Conservation (phyloP, 2,888 invertebrate species). For the Gymnoscelis rufifasciata region DNA sequence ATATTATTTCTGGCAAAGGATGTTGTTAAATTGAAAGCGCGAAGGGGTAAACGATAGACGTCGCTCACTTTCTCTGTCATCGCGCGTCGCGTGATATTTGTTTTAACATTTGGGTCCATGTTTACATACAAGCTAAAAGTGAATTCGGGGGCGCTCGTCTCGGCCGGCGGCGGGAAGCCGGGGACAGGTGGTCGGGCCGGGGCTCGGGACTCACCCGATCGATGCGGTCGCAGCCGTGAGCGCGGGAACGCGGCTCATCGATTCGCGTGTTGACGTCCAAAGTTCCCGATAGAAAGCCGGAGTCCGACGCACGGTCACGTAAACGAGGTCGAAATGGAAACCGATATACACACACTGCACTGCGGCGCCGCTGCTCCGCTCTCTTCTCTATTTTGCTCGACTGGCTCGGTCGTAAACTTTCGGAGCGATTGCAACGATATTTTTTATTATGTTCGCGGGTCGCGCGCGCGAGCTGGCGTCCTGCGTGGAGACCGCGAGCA, state of each 20-base stretch:
- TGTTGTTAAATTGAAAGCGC: too few relatives aligned
- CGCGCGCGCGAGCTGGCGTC: conserved; percentile 48
- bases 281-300: conserved; percentile 53
- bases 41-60: too few relatives aligned
- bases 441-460: conserved; percentile 32
- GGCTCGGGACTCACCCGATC: conserved; percentile 64
- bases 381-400: too few relatives aligned
- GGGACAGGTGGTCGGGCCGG: conserved; percentile 6
- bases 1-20: too few relatives aligned
- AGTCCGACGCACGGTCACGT: conserved; percentile 46
- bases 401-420: conserved; percentile 25
- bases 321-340: conserved; percentile 66
- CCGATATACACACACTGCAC: conserved; percentile 50
- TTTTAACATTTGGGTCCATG: too few relatives aligned
- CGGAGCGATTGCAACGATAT: conserved; percentile 36
- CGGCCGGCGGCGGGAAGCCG: conserved; percentile 1
- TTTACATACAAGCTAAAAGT: too few relatives aligned
- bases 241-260: conserved; percentile 57
- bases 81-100: not conserved
- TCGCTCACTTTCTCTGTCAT: too few relatives aligned
- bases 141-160: conserved; percentile 15
- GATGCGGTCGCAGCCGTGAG: conserved; percentile 63
- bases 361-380: conserved; percentile 23
- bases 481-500: conserved; percentile 59
- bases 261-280: conserved; percentile 46